phyloP scores from a whole-genome alignment of 2,888 invertebrate species.

The Drosophila falleni region DNA sequence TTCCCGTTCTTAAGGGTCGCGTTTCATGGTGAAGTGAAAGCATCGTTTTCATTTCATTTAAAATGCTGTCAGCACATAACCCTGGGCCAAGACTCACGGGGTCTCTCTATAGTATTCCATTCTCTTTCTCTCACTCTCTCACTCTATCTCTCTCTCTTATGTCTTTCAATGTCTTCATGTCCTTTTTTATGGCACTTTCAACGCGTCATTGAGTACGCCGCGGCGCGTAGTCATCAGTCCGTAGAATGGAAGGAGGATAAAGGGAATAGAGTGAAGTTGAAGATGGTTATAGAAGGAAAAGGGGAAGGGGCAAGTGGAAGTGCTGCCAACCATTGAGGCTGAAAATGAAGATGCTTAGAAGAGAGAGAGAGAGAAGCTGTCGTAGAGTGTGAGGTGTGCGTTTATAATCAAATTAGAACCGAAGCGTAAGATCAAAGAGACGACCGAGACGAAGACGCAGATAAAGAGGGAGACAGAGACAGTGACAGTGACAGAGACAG shows the following conservation, averaged over 20 bases:
- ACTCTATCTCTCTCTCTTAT: slow-evolving; percentile 1
- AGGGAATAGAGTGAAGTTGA: slow-evolving; percentile 8
- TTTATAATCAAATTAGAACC: slow-evolving; percentile 82
- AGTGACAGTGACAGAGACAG: background rate
- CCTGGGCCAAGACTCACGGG: slow-evolving; percentile 43
- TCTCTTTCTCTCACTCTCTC: slow-evolving; percentile 3
- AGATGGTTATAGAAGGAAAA: background rate
- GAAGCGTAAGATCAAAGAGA: slow-evolving; percentile 78
- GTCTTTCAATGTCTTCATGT: slow-evolving; percentile 69
- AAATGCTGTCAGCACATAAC: slow-evolving; percentile 80
- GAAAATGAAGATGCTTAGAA: slow-evolving; percentile 75
- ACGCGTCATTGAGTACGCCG: slow-evolving; percentile 82
- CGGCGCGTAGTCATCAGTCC: slow-evolving; percentile 75
- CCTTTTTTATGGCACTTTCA: slow-evolving; percentile 80
- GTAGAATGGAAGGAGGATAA: slow-evolving; percentile 27
- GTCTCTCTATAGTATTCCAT: background rate
- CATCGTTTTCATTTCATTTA: slow-evolving; percentile 81
- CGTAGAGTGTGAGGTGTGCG: slow-evolving; percentile 63
- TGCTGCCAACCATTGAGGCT: slow-evolving; percentile 61
- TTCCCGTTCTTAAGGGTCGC: slow-evolving; percentile 12
- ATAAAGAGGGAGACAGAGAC: background rate
- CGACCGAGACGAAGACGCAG: slow-evolving; percentile 18
- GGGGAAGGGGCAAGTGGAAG: slow-evolving; percentile 33
- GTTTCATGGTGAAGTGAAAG: slow-evolving; percentile 62
- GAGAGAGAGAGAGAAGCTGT: slow-evolving; percentile 15